Evolutionary conservation across 1,140 invertebrate species (phyloP).

Genomic region (Phthorimaea operculella): DNA sequence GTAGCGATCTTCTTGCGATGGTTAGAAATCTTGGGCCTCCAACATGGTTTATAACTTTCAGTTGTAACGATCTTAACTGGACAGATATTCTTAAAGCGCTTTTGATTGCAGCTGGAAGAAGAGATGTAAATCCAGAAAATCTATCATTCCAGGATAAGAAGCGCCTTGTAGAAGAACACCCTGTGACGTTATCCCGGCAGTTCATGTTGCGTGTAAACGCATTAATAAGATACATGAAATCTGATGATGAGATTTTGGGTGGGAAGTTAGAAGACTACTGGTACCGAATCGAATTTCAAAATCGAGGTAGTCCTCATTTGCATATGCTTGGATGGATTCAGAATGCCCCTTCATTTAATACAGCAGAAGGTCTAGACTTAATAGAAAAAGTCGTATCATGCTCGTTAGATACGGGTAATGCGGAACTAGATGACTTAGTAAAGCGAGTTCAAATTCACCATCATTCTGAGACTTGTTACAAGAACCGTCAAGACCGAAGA

Average conservation of each 20-base stretch:
- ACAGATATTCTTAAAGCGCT: constrained; percentile 23
- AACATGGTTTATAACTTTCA: constrained; percentile 20
- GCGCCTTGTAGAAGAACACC: constrained; percentile 19
- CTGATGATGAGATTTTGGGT: constrained; percentile 20
- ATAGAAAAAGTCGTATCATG: constrained; percentile 12
- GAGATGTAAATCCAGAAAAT: background rate
- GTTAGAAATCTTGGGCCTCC: constrained; percentile 22
- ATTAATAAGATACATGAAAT: too few species aligned
- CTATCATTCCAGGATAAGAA: background rate
- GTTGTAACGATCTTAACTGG: constrained; percentile 28
- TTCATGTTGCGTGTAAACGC: constrained; percentile 23
- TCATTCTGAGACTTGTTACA: background rate
- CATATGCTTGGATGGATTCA: constrained; percentile 25
- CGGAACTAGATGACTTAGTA: background rate
- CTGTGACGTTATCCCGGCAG: constrained; percentile 19
- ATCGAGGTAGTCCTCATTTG: constrained; percentile 22
- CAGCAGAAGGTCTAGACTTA: constrained; percentile 13
- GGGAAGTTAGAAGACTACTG: constrained; percentile 15
- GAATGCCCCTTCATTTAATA: constrained; percentile 17
- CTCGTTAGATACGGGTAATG: background rate
- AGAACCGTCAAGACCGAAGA: background rate
- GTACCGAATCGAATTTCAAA: constrained; percentile 21
- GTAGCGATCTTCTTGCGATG: constrained; percentile 22
- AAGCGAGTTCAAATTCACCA: background rate
- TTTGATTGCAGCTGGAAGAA: constrained; percentile 15